Evolutionary conservation across 1,140 invertebrate genomes (phyloP).

Genomic region (Drosophila pruinosa): DNA sequence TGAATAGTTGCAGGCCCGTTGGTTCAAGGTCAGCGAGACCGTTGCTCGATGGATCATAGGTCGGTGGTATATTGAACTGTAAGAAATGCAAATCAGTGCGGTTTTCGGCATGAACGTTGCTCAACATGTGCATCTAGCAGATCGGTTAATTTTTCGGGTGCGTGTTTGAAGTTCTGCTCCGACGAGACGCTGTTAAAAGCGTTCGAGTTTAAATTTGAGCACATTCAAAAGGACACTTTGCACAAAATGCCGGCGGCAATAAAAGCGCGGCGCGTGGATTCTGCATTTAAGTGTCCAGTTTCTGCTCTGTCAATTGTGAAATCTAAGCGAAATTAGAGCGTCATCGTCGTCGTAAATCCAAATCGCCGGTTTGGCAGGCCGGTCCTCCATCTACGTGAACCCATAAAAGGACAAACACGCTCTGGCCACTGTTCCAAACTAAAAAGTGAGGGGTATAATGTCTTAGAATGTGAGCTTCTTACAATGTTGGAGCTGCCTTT

Average conservation of each 20-base stretch:
- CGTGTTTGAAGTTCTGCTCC: neutral
- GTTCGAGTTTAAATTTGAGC: neutral
- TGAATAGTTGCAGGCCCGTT: slow-evolving; percentile 4
- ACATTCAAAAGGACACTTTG: slow-evolving; percentile 10
- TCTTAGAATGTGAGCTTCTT: slow-evolving; percentile 44
- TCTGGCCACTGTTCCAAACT: slow-evolving; percentile 19
- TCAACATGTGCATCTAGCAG: slow-evolving; percentile 50
- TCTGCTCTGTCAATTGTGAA: slow-evolving; percentile 58
- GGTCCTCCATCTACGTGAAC: slow-evolving; percentile 55
- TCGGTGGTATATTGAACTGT: neutral
- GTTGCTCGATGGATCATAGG: neutral
- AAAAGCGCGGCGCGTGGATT: slow-evolving; percentile 33
- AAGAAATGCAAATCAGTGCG: slow-evolving; percentile 60
- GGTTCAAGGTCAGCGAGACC: slow-evolving; percentile 52
- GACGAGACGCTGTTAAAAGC: neutral
- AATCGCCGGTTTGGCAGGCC: slow-evolving; percentile 46
- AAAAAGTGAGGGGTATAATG: slow-evolving; percentile 16
- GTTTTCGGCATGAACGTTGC: slow-evolving; percentile 36
- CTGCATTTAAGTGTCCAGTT: slow-evolving; percentile 34
- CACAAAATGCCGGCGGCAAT: slow-evolving; percentile 45
- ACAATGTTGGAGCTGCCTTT: slow-evolving; percentile 62
- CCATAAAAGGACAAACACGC: slow-evolving; percentile 56
- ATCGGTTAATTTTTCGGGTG: slow-evolving; percentile 8
- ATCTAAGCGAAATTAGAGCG: slow-evolving; percentile 72
- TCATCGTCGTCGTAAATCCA: slow-evolving; percentile 59